Percentiles rank a stretch among this genome's conserved stretches.
phyloP scores from a whole-genome alignment of 1,140 invertebrate species.

The Trichonephila inaurata region DNA sequence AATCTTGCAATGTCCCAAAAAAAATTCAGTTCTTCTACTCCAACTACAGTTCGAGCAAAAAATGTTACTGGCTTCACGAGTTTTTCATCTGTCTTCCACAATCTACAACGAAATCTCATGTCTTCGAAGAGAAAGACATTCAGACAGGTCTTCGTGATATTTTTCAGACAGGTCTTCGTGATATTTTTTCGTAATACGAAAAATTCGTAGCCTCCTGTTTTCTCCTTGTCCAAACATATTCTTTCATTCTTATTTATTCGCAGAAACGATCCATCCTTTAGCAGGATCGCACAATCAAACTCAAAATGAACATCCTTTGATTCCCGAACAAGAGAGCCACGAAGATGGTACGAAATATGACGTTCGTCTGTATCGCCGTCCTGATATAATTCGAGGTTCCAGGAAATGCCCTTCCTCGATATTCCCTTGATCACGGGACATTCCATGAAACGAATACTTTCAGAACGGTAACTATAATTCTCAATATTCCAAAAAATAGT shows the following conservation, averaged over 20 bases:
- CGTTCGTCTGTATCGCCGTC: neutral
- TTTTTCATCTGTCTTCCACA: neutral
- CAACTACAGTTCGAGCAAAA: neutral
- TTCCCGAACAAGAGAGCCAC: neutral
- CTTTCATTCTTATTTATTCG: neutral
- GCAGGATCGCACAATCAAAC: neutral
- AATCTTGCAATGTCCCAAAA: neutral
- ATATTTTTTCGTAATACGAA: neutral
- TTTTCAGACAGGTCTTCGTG: neutral
- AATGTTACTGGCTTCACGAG: no score
- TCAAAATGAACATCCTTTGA: neutral
- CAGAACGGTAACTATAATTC: neutral
- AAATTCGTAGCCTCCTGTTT: neutral
- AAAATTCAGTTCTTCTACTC: neutral
- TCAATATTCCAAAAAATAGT: neutral
- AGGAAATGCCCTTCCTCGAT: no score
- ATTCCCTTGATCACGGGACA: neutral
- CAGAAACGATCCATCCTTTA: neutral
- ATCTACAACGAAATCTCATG: neutral
- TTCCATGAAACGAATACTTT: neutral
- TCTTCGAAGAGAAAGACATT: neutral
- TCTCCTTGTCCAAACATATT: neutral
- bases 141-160: neutral
- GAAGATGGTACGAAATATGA: neutral
- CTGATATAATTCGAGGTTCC: no score